A percentile compares a stretch with the other conserved stretches of the same genome.
These are phyloP conservation scores for Priapulus caudatus DNA, from an alignment of 2,888 invertebrate species.

Conservation along the genomic window DNA sequence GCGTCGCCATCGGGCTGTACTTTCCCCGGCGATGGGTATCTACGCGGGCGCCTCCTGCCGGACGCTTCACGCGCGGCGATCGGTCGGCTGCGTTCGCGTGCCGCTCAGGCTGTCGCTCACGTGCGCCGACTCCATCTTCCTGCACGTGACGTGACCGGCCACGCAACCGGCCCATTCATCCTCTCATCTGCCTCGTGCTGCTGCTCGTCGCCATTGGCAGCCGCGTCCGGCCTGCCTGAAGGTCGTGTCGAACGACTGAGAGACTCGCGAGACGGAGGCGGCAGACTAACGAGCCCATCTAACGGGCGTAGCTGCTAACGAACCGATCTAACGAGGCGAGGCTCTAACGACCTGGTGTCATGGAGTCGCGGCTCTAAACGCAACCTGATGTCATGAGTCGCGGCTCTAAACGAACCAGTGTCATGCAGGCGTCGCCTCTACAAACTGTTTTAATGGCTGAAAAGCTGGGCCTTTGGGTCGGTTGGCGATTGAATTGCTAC, in stretches of 20 bases:
- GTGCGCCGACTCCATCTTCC: constrained; percentile 41
- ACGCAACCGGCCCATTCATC: constrained; percentile 43
- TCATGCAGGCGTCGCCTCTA: too few relatives aligned
- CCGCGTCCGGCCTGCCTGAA: background rate
- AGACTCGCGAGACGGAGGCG: too few relatives aligned
- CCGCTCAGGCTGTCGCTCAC: constrained; percentile 49
- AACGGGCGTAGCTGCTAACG: too few relatives aligned
- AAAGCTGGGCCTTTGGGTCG: constrained; percentile 49
- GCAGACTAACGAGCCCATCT: too few relatives aligned
- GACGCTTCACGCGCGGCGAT: constrained; percentile 45
- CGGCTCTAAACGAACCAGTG: too few relatives aligned
- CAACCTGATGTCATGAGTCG: too few relatives aligned
- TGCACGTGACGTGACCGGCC: constrained; percentile 36
- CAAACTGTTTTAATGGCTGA: too few relatives aligned
- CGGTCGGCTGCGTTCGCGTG: constrained; percentile 48
- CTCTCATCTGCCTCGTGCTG: constrained; percentile 31
- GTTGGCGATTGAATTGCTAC: constrained; percentile 40
- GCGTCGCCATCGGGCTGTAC: constrained; percentile 47
- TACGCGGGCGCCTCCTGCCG: constrained; percentile 45
- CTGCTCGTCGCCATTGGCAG: constrained; percentile 26
- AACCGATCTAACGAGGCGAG: too few relatives aligned
- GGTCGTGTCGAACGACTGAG: background rate
- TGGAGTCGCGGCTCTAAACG: too few relatives aligned
- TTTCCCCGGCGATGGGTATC: constrained; percentile 45
- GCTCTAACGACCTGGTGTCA: too few relatives aligned